These are phyloP conservation scores for Iguana delicatissima DNA, from an alignment of 2,797 vertebrate genomes.

Conservation along the genomic window DNA sequence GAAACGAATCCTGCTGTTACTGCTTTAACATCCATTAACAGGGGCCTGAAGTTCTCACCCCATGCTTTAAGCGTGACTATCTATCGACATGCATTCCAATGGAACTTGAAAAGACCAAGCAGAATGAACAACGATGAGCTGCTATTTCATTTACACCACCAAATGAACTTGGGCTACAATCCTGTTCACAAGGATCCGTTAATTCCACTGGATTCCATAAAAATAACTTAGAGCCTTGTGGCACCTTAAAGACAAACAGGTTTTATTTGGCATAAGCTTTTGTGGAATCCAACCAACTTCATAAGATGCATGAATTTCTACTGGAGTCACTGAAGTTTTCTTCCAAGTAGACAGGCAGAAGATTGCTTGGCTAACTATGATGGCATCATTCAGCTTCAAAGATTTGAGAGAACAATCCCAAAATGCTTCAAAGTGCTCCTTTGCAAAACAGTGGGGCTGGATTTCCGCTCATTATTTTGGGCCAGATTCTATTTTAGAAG, in stretches of 20 bases:
- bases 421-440: fast-evolving
- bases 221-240: no score
- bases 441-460: not conserved
- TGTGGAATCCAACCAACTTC: no score
- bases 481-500: constrained; percentile 30
- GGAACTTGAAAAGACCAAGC: not conserved
- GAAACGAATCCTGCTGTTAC: not conserved
- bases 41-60: no score
- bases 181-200: not conserved
- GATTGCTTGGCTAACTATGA: not conserved
- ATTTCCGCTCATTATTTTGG: fast-evolving
- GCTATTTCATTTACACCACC: not conserved
- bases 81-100: not conserved
- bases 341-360: not conserved
- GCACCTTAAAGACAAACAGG: no score
- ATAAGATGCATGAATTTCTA: no score
- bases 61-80: not conserved
- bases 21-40: not conserved
- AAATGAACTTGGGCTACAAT: not conserved
- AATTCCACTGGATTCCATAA: no score
- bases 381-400: not conserved
- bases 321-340: not conserved
- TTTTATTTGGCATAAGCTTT: no score
- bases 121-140: not conserved
- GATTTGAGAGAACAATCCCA: fast-evolving